Percentiles rank a stretch among this genome's conserved stretches.
phyloP scores from a whole-genome alignment of 2,797 vertebrate genomes.

The Alfaro cultratus region DNA sequence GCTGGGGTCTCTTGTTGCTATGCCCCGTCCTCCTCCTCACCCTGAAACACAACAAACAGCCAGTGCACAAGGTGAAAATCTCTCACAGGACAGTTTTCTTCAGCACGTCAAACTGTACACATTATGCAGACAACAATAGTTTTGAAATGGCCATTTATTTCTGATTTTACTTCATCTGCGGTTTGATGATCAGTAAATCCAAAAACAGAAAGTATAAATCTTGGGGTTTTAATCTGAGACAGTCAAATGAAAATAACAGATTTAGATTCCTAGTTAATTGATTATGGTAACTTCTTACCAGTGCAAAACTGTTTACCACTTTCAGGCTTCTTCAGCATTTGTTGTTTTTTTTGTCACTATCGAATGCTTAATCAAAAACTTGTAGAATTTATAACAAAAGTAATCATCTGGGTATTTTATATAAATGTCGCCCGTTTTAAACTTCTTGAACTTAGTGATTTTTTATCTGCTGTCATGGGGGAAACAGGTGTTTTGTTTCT shows the following conservation, averaged over 20 bases:
- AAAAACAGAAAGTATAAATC: not conserved
- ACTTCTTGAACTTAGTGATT: not conserved
- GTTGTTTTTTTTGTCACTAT: not conserved
- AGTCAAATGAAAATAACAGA: not conserved
- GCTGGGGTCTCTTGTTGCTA: not conserved
- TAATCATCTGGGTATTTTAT: not conserved
- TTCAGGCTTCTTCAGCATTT: not conserved
- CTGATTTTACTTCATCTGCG: not conserved
- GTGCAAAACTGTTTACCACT: not conserved
- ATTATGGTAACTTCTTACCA: not conserved
- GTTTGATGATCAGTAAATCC: not conserved
- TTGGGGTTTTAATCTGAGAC: not conserved
- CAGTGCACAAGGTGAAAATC: not conserved
- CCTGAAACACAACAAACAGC: not conserved
- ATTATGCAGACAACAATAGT: not conserved
- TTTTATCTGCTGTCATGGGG: not conserved
- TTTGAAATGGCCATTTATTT: not conserved
- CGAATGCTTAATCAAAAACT: not conserved
- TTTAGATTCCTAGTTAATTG: not conserved
- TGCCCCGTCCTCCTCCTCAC: not conserved
- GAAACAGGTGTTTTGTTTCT: constrained; percentile 1
- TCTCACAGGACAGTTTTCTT: not conserved
- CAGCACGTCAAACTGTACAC: not conserved
- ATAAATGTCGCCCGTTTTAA: not conserved
- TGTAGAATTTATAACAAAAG: not conserved